phyloP scores from a whole-genome alignment of 2,888 invertebrate species.

The Encarsia formosa region DNA sequence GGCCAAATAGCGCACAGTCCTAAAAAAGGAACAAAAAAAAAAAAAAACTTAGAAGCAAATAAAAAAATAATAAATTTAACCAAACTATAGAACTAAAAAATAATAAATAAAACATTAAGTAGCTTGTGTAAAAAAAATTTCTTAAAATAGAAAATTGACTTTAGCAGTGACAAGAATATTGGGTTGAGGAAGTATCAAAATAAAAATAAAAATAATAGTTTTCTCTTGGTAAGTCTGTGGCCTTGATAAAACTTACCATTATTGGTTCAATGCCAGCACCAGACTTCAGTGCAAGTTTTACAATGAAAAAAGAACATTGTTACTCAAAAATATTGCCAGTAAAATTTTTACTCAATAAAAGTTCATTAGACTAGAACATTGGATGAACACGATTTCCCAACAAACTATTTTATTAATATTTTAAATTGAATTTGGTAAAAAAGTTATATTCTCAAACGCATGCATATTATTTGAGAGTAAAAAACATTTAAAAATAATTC shows the following conservation, averaged over 20 bases:
- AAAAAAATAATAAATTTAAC: neutral
- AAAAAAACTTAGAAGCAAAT: too few species aligned
- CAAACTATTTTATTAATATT: too few species aligned
- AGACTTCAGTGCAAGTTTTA: slow-evolving; percentile 50
- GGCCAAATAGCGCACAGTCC: too few species aligned
- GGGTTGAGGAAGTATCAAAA: slow-evolving; percentile 2
- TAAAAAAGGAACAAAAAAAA: too few species aligned
- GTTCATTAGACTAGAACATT: too few species aligned
- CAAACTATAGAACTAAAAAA: too few species aligned
- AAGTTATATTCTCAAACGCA: slow-evolving; percentile 17
- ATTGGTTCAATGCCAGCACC: slow-evolving; percentile 80
- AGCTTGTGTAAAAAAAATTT: slow-evolving; percentile 17
- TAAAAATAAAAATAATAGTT: slow-evolving; percentile 5
- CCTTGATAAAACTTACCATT: slow-evolving; percentile 76
- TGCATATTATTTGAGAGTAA: slow-evolving; percentile 30
- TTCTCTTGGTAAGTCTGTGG: slow-evolving; percentile 20
- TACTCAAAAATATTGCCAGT: slow-evolving; percentile 40
- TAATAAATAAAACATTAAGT: slow-evolving; percentile 5
- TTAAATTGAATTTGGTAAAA: neutral
- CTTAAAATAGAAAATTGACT: slow-evolving; percentile 27
- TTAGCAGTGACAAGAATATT: slow-evolving; percentile 7
- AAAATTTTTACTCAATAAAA: slow-evolving; percentile 12
- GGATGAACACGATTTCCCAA: too few species aligned
- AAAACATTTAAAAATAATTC: slow-evolving; percentile 25
- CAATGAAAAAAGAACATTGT: slow-evolving; percentile 49